A percentile compares a stretch with the other conserved stretches of the same genome.
phyloP scores from a whole-genome alignment of 2,888 invertebrate genomes.

The Agrilus biguttatus region DNA sequence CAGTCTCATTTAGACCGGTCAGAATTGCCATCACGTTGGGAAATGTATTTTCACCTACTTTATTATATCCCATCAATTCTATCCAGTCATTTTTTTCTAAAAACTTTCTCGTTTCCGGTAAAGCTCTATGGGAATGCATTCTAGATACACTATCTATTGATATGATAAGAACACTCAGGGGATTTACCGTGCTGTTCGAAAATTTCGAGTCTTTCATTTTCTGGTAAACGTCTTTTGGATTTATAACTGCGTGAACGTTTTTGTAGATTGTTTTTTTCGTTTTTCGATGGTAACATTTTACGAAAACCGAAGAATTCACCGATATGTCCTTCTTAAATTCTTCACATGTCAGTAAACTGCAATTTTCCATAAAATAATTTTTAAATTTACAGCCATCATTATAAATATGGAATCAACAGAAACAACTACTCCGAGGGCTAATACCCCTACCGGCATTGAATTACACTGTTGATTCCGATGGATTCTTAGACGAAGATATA shows the following conservation, averaged over 20 bases:
- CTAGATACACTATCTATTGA: slow-evolving; percentile 80
- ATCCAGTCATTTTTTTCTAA: slow-evolving; percentile 39
- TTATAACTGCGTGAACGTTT: slow-evolving; percentile 41
- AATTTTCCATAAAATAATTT: slow-evolving; percentile 2
- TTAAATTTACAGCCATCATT: background rate
- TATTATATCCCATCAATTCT: slow-evolving; percentile 31
- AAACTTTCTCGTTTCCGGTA: slow-evolving; percentile 56
- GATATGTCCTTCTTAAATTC: slow-evolving; percentile 5
- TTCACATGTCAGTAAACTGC: slow-evolving; percentile 7
- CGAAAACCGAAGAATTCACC: slow-evolving; percentile 16
- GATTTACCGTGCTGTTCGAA: slow-evolving; percentile 15
- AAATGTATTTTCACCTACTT: slow-evolving; percentile 80
- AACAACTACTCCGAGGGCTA: no score
- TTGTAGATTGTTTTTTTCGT: slow-evolving; percentile 30
- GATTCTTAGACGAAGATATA: no score
- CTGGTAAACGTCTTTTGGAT: slow-evolving; percentile 34
- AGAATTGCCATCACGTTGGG: slow-evolving; percentile 77
- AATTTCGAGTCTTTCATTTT: slow-evolving; percentile 22
- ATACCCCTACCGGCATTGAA: no score
- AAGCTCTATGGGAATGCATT: slow-evolving; percentile 57
- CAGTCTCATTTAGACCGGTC: slow-evolving; percentile 42
- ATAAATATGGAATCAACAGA: no score
- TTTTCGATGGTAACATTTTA: slow-evolving; percentile 30
- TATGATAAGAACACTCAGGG: slow-evolving; percentile 56
- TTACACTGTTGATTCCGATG: no score